Evolutionary conservation across 2,888 invertebrate species (phyloP), one percentile per base, ranked within the genome.

Genomic region (Hypomecis atomaria): DNA sequence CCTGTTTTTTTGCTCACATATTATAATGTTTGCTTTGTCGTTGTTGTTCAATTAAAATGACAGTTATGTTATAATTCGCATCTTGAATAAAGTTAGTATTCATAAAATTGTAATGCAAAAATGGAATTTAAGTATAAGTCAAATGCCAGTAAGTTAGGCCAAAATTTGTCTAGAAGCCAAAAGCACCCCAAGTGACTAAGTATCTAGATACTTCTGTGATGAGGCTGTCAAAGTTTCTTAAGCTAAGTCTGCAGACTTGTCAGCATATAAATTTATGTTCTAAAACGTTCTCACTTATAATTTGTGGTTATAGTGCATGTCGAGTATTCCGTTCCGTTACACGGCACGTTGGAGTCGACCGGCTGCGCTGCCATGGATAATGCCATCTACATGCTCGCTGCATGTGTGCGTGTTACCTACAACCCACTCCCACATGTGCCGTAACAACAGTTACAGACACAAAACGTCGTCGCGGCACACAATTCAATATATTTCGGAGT

Each of bases 261-360:
- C 86, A 83, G 85, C 87, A 84, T 85, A 79, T 85, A 87, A 81
- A 86, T 84, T 85, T 82, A 83, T 84, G 81, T 83, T 87, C 84
- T 87, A 87, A 92, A 92, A 89, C 86, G 87, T 91, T 92, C 90
- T 91, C 92, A 90, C 90, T 91, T 89, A 90, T 92, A 92, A 92
- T 92, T 92, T 89, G 92, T 92, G 92, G 83, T 90, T 89, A 91
- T 79, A 85, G 86, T 88, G 91, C 92, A 91, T 92, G 89, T 90
- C 92, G 90, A 81, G 86, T 86, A 84, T 84, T 88, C 81, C 88
- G 90, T 89, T 90, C 92, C 92, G 92, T 89, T 92, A 89, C 86
- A 86, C 87, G 89, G 82, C 84, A 81, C 77, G 86, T 79, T 82
- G 86, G 84, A 82, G 83, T 82, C 82, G 84, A 84, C 81, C 85